These are phyloP conservation scores for Metacarcinus magister DNA, from an alignment of 2,888 invertebrate genomes.

Conservation along the genomic window DNA sequence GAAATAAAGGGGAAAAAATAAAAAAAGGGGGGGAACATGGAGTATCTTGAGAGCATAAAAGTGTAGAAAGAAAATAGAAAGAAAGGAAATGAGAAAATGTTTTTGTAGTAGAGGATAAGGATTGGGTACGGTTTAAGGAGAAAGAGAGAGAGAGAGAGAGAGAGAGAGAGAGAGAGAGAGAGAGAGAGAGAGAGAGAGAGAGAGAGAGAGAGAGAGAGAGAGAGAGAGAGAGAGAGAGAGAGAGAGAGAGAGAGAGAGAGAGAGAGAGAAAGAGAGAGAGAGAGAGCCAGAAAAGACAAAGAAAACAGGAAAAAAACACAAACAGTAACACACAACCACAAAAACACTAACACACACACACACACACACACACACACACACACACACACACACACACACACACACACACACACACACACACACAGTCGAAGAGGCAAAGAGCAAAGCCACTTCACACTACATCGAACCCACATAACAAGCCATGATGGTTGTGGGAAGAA, in stretches of 20 bases:
- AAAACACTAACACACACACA: conserved; percentile 29
- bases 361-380: conserved; percentile 23
- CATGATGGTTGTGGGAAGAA: conserved; percentile 13
- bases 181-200: conserved; percentile 67
- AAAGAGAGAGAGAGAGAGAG: conserved; percentile 49
- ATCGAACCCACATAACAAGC: neutral
- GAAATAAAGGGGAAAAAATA: neutral
- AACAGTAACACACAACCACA: conserved; percentile 30
- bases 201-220: conserved; percentile 59
- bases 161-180: conserved; percentile 64
- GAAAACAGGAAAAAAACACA: neutral
- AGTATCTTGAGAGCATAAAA: neutral
- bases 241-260: neutral
- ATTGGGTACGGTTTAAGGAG: conserved; percentile 10
- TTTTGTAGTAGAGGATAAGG: neutral
- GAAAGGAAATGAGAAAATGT: conserved; percentile 38
- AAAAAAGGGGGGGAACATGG: neutral
- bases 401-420: neutral
- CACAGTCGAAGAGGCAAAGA: neutral
- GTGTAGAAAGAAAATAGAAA: neutral
- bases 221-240: neutral
- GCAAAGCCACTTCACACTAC: neutral
- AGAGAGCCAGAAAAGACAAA: neutral
- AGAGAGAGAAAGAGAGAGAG: neutral
- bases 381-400: conserved; percentile 11